These are phyloP conservation scores for Zapornia atra DNA, from an alignment of 2,113 vertebrate genomes.

Conservation along the genomic window DNA sequence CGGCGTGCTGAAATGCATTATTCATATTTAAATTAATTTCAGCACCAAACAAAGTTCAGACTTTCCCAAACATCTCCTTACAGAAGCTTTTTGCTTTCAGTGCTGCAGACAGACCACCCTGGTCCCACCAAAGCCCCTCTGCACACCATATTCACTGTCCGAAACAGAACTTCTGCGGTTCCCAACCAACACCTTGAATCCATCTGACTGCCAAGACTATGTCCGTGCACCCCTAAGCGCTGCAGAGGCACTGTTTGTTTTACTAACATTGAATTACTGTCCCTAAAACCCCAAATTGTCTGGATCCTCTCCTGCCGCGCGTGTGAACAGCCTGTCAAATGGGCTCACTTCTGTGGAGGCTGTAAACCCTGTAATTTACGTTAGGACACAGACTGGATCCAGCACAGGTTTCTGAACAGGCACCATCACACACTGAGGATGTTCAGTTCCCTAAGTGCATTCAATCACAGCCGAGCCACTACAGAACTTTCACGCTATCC, in stretches of 20 bases:
- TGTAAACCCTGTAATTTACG: not conserved
- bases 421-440: not conserved
- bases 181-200: not conserved
- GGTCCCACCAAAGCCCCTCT: not conserved
- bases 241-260: accelerated
- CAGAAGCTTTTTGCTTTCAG: not conserved
- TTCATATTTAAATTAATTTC: not conserved
- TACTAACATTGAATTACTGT: not conserved
- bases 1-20: not conserved
- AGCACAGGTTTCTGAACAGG: not conserved
- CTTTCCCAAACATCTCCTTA: not conserved
- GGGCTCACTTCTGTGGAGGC: not conserved
- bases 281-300: not conserved
- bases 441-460: not conserved
- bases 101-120: accelerated
- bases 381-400: accelerated
- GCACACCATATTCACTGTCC: accelerated
- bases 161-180: not conserved
- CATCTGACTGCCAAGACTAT: not conserved
- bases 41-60: not conserved
- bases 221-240: accelerated
- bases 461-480: not conserved
- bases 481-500: not conserved
- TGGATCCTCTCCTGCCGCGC: not conserved
- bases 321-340: not conserved